These are phyloP conservation scores for Eupelmus urozonus DNA, from an alignment of 2,888 invertebrate species.

Conservation along the genomic window DNA sequence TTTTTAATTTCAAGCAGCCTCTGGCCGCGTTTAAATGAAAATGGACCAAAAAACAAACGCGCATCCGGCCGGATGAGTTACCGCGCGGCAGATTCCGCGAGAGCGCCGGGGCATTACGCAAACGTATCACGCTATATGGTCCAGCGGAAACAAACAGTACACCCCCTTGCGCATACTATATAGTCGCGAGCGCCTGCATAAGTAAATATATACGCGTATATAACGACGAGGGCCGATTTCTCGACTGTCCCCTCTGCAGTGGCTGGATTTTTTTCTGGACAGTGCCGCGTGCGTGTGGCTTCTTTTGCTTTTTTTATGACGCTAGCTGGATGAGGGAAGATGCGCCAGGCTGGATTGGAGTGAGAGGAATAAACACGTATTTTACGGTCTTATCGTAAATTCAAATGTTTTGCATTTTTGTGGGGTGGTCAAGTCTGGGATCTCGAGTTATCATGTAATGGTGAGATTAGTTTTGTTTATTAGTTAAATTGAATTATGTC, in stretches of 20 bases:
- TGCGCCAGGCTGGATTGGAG: slow-evolving; percentile 3
- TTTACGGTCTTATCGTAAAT: slow-evolving; percentile 51
- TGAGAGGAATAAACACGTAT: slow-evolving; percentile 35
- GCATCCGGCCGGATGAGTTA: slow-evolving; percentile 70
- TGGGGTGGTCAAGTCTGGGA: background rate
- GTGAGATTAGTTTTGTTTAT: background rate
- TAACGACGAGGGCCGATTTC: background rate
- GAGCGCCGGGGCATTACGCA: slow-evolving; percentile 75
- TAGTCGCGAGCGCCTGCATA: slow-evolving; percentile 64
- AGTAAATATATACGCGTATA: slow-evolving; percentile 68
- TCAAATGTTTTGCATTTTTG: slow-evolving; percentile 38
- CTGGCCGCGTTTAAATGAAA: slow-evolving; percentile 3
- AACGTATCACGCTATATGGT: slow-evolving; percentile 77
- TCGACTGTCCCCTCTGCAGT: background rate
- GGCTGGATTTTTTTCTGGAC: no score
- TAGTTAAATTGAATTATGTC: background rate
- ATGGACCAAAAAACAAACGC: slow-evolving; percentile 23
- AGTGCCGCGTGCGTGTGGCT: background rate
- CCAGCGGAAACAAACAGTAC: slow-evolving; percentile 75
- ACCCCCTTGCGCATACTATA: no score
- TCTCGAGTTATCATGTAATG: slow-evolving; percentile 18
- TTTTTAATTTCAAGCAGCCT: slow-evolving; percentile 8
- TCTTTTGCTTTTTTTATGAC: slow-evolving; percentile 23
- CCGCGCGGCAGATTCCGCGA: slow-evolving; percentile 71
- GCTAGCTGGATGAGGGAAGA: slow-evolving; percentile 25